phyloP scores from a whole-genome alignment of 2,113 vertebrate genomes.

The Aplodontia rufa region DNA sequence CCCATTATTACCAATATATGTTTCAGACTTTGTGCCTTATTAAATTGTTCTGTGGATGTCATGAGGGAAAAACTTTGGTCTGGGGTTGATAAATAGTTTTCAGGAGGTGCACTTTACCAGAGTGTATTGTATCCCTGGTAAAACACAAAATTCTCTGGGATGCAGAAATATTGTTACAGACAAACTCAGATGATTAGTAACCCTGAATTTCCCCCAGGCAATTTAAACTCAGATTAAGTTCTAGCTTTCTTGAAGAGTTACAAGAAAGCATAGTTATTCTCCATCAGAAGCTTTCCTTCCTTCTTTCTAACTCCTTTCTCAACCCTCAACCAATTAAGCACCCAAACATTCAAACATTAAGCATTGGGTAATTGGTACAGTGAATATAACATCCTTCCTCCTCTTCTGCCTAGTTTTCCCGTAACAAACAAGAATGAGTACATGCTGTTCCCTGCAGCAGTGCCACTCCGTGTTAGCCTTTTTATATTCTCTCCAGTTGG shows the following conservation, averaged over 20 bases:
- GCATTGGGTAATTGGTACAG: neutral
- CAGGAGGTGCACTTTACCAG: neutral
- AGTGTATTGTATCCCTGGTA: neutral
- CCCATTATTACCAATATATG: neutral
- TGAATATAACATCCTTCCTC: neutral
- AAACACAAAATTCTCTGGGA: neutral
- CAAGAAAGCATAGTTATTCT: neutral
- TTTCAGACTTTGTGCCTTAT: neutral
- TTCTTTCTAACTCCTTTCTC: neutral
- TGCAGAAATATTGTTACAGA: neutral
- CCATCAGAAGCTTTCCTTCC: neutral
- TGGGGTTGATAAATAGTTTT: neutral
- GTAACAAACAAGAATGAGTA: neutral
- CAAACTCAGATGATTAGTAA: neutral
- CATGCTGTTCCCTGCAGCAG: neutral
- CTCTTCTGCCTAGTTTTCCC: neutral
- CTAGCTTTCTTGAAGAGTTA: neutral
- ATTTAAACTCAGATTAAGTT: constrained; percentile 12
- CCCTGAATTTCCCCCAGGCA: neutral
- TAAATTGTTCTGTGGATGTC: neutral
- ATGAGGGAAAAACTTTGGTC: neutral
- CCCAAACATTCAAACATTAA: neutral
- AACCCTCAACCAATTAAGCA: neutral
- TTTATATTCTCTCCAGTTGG: neutral
- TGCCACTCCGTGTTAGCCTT: neutral